A percentile compares a stretch with the other conserved stretches of the same genome.
Conservation (phyloP, 2,888 invertebrate genomes). For the Lissonota sp. region DNA sequence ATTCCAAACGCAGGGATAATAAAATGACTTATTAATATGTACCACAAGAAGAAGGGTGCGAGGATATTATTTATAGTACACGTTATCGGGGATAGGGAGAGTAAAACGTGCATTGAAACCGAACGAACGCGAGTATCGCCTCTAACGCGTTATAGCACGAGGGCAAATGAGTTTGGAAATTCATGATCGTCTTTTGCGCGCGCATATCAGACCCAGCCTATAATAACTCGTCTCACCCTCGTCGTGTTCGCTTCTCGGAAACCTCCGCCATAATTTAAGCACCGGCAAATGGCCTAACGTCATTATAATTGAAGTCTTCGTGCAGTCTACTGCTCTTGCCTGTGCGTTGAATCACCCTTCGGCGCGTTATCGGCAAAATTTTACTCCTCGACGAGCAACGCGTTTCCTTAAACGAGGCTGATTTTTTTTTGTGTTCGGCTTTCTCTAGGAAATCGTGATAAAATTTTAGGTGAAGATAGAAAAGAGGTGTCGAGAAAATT, state of each 20-base stretch:
- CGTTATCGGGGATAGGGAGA: not conserved
- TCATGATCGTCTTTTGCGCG: not conserved
- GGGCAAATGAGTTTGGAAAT: constrained; percentile 34
- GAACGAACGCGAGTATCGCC: not conserved
- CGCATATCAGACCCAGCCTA: not conserved
- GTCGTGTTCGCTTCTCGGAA: not conserved
- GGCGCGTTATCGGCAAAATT: too few relatives aligned
- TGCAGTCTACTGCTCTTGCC: not conserved
- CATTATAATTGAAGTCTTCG: constrained; percentile 21
- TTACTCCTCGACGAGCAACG: too few relatives aligned
- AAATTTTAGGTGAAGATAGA: not conserved
- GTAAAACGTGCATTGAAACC: constrained; percentile 9
- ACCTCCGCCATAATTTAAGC: constrained; percentile 30
- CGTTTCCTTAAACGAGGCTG: too few relatives aligned
- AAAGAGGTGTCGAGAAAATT: not conserved
- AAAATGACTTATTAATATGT: not conserved
- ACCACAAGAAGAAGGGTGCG: not conserved
- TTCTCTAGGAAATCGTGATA: not conserved
- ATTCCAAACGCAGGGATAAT: not conserved
- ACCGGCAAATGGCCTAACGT: constrained; percentile 8
- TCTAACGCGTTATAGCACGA: constrained; percentile 6
- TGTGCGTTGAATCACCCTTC: too few relatives aligned
- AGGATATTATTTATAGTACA: not conserved
- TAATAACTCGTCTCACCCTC: not conserved
- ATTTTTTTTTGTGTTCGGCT: not conserved